phyloP scores from a whole-genome alignment of 2,888 invertebrate genomes.

The Calameuta pallipes region DNA sequence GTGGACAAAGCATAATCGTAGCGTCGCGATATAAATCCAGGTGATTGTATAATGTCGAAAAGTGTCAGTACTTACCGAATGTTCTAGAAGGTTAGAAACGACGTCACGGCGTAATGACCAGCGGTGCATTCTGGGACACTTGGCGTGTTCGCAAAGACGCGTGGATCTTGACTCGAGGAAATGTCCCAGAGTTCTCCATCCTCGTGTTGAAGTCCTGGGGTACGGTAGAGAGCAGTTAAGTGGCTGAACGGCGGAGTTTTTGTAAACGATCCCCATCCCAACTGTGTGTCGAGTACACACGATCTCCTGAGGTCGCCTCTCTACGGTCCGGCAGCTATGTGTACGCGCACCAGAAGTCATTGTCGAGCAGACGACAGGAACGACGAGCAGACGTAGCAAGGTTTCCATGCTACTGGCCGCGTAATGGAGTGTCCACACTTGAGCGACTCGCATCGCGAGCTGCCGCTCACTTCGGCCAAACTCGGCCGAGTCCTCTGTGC shows the following conservation, averaged over 20 bases:
- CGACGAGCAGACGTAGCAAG: slow-evolving; percentile 6
- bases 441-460: slow-evolving; percentile 11
- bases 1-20: neutral
- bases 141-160: neutral
- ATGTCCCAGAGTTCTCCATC: neutral
- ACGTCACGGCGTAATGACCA: neutral
- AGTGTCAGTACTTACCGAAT: neutral
- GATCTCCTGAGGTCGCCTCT: slow-evolving; percentile 13
- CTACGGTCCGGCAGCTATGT: neutral
- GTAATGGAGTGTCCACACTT: slow-evolving; percentile 49
- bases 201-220: neutral
- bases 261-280: slow-evolving; percentile 43
- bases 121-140: neutral
- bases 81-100: neutral
- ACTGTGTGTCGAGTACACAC: slow-evolving; percentile 32
- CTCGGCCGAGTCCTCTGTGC: neutral
- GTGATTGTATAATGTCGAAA: neutral
- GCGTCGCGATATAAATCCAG: neutral
- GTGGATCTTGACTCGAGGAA: neutral
- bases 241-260: slow-evolving; percentile 37
- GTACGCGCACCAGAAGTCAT: slow-evolving; percentile 10
- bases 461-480: neutral
- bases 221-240: slow-evolving; percentile 12
- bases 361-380: neutral
- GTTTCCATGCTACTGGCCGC: slow-evolving; percentile 40